phyloP scores from a whole-genome alignment of 2,113 vertebrate genomes.

The Rhinogobius similis region DNA sequence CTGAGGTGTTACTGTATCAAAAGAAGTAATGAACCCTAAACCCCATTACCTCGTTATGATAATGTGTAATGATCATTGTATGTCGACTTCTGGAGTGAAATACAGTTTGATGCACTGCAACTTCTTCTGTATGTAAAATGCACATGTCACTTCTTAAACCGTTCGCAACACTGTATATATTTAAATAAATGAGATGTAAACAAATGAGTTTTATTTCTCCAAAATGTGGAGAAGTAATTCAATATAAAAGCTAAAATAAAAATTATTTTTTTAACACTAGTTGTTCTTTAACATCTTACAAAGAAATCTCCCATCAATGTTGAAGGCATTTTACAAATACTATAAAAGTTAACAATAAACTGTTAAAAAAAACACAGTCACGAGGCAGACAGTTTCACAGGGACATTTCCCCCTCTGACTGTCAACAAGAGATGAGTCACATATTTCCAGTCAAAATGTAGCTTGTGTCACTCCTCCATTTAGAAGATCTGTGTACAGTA shows the following conservation, averaged over 20 bases:
- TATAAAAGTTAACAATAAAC: background rate
- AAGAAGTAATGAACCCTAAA: background rate
- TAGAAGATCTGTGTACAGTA: background rate
- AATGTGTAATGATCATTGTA: background rate
- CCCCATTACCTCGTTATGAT: background rate
- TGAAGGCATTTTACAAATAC: conserved; percentile 14
- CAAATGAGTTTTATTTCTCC: conserved; percentile 51
- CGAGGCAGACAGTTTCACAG: too few relatives aligned
- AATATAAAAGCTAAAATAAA: conserved; percentile 42
- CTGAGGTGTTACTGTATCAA: background rate
- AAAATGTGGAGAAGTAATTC: conserved; percentile 31
- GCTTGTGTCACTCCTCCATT: background rate
- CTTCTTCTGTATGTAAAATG: conserved; percentile 14
- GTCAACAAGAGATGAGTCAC: background rate
- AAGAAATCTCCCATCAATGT: conserved; percentile 21
- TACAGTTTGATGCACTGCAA: background rate
- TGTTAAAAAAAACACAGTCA: conserved; percentile 12
- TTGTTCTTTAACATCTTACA: conserved; percentile 31
- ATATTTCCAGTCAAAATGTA: conserved; percentile 8
- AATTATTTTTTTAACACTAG: conserved; percentile 5
- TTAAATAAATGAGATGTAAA: conserved; percentile 30
- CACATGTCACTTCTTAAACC: conserved; percentile 4
- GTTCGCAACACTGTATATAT: background rate
- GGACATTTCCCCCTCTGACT: conserved; percentile 22
- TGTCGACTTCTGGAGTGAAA: background rate